These are phyloP conservation scores for Etheostoma spectabile DNA, from an alignment of 2,113 vertebrate genomes.

Conservation along the genomic window DNA sequence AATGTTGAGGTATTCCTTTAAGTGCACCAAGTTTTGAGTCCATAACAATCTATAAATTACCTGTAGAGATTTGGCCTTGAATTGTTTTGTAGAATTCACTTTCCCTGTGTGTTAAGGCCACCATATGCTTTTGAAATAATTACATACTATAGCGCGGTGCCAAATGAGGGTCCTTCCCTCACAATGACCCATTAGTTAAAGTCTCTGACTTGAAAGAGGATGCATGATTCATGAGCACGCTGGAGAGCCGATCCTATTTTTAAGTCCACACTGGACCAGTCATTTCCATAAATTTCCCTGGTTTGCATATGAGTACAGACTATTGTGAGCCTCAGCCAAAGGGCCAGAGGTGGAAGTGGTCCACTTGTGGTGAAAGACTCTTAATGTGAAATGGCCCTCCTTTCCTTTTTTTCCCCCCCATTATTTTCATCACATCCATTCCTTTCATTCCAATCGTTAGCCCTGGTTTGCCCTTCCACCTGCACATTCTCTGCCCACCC, in stretches of 20 bases:
- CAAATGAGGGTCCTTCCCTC: constrained; percentile 48
- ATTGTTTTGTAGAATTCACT: background rate
- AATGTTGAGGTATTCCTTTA: background rate
- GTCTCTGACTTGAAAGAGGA: constrained; percentile 54
- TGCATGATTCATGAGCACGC: constrained; percentile 69
- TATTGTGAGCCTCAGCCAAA: constrained; percentile 56
- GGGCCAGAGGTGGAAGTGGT: constrained; percentile 57
- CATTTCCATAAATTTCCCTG: constrained; percentile 69
- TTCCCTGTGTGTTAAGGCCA: constrained; percentile 4
- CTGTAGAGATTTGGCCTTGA: background rate
- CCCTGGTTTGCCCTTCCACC: constrained; percentile 52
- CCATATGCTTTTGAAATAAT: constrained; percentile 45
- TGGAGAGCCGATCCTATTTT: constrained; percentile 61
- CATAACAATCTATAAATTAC: background rate
- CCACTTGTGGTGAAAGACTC: constrained; percentile 60
- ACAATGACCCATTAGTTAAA: constrained; percentile 68
- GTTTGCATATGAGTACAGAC: constrained; percentile 61
- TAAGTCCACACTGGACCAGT: constrained; percentile 57
- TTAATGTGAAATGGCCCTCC: constrained; percentile 56
- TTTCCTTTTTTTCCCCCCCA: constrained; percentile 27
- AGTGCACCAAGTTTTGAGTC: background rate
- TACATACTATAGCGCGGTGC: constrained; percentile 21
- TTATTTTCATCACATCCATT: constrained; percentile 40
- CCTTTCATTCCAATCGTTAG: constrained; percentile 41
- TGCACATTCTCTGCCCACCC: constrained; percentile 46